Evolutionary conservation across 2,888 invertebrate species (phyloP).

Genomic region (Creontiades dilutus): DNA sequence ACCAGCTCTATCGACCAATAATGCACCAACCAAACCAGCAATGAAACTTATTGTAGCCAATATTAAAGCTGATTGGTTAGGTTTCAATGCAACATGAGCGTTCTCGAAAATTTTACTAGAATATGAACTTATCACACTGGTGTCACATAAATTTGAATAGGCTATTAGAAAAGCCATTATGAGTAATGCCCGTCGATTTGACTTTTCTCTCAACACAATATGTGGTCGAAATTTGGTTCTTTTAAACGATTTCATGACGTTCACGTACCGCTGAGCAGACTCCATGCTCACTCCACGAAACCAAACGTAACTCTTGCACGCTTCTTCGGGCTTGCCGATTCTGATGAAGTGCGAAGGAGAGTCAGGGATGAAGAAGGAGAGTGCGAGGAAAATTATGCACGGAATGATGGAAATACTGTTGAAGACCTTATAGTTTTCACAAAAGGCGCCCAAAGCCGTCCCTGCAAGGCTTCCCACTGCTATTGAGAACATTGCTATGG

Average conservation of each 20-base stretch:
- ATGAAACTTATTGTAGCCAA: slow-evolving; percentile 37
- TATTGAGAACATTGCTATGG: neutral
- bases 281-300: slow-evolving; percentile 28
- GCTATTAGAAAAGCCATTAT: slow-evolving; percentile 24
- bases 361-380: slow-evolving; percentile 16
- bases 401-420: slow-evolving; percentile 42
- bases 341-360: slow-evolving; percentile 6
- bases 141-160: slow-evolving; percentile 26
- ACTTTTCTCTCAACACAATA: neutral
- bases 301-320: slow-evolving; percentile 50
- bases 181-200: slow-evolving; percentile 19
- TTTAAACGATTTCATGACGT: neutral
- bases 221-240: neutral
- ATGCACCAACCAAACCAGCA: neutral
- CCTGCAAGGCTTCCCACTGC: slow-evolving; percentile 31
- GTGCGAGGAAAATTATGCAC: neutral
- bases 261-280: neutral
- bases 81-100: slow-evolving; percentile 26
- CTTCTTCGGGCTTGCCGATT: slow-evolving; percentile 13
- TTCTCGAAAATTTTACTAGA: slow-evolving; percentile 50
- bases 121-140: slow-evolving; percentile 11
- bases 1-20: slow-evolving; percentile 44
- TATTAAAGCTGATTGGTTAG: slow-evolving; percentile 54
- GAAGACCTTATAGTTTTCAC: slow-evolving; percentile 38
- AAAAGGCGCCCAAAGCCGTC: neutral